Conservation (phyloP, 2,888 invertebrate species). For the Epistrophe grossulariae region DNA sequence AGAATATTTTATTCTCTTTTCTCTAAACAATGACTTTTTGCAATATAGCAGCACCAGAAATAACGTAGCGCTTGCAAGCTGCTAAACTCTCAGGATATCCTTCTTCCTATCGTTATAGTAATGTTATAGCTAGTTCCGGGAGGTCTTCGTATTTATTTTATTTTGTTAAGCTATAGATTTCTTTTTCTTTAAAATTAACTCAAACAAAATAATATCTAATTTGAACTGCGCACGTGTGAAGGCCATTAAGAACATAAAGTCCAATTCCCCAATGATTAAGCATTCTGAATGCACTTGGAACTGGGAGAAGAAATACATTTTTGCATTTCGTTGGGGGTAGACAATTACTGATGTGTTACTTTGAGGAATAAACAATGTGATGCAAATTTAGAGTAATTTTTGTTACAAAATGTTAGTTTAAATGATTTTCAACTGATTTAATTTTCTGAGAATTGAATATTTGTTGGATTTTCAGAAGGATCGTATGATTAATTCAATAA, state of each 20-base stretch:
- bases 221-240: not conserved
- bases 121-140: not conserved
- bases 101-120: no score
- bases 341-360: not conserved
- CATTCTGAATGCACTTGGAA: slow-evolving; percentile 5
- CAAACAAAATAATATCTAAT: no score
- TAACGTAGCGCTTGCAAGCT: no score
- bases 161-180: no score
- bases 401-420: no score
- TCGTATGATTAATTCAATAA: not conserved
- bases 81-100: no score
- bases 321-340: not conserved
- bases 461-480: not conserved
- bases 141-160: not conserved
- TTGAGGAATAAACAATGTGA: not conserved
- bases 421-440: not conserved
- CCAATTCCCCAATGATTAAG: not conserved
- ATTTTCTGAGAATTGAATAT: not conserved
- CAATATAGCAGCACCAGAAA: not conserved
- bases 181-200: no score
- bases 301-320: not conserved
- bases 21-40: not conserved
- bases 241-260: not conserved
- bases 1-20: not conserved
- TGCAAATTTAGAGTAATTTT: not conserved